Base-by-base conservation (phyloP, 2,113 vertebrate species). In the Pituophis catenifer region DNA sequence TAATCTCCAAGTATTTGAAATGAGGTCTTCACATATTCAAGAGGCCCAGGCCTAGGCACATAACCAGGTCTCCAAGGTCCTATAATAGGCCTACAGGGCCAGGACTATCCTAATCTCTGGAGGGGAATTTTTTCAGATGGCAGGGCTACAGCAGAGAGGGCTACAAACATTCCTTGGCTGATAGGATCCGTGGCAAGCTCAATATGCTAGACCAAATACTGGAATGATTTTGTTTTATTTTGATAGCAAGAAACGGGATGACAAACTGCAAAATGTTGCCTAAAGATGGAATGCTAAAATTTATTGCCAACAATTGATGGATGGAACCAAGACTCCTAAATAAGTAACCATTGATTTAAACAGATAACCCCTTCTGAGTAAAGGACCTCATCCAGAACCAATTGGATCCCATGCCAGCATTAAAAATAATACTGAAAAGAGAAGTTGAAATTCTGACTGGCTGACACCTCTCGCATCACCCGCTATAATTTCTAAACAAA, bases 381-480 rank as follows among this genome's bases (percentile, higher is more conserved):
- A 70, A 70, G 33, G 52, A 13, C 12, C 59, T 89, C 48, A 81
- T 59, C 91, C 48, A 87, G 92, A 59, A 92, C 8, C 26, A 17
- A 48, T 33, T 92, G 89, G 92, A 62, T 95, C 94, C 94, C 93
- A 91, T 95, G 48, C 89, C 81, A 92, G n/a, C 50, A 53, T 88
- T 58, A 21, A 93, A 1, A 86, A 86, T 93, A 93, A 95, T 15
- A 94, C 93, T 95, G 87, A 86, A 94, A 92, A 52, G 91, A 93
- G 89, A 92, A 93, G 91, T 89, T 92, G 75, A 75, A 70, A 33
- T 26, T 55, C 7, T 87, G 94, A 93, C 85, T 90, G 86, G 92
- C 86, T 92, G 59, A 96, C 93, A 95, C 58, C 94, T 65, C 85
- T 2, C 0, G 89, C 90, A 91, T 94, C 95, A 96, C 91, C 96